Base-by-base conservation (phyloP, 2,113 vertebrate genomes). In the Archilochus colubris region DNA sequence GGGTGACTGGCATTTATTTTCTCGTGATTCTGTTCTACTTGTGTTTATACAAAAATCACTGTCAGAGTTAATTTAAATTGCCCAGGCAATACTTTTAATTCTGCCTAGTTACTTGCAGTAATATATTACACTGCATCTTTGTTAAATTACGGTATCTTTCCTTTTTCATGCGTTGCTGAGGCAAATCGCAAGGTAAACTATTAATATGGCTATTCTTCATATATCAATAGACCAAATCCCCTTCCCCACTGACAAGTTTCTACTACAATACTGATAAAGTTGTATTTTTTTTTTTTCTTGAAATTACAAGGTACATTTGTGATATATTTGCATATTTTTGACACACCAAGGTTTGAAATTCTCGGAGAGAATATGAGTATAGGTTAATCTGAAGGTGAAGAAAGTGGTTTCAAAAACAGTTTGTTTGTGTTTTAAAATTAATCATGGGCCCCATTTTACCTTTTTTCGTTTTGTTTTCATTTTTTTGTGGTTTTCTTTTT, bases 161-260 rank as follows among this genome's bases (percentile, higher is more conserved):
- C 33, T 96, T 94, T 84, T 91, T 88, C 89, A 89, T 96, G 86
- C 91, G 95, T 97, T 96, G 95, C 93, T 96, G 97, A 98, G 97
- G 97, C 98, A 98, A 97, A 97, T 91, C 95, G 91, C 96, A 98
- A 97, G 97, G 97, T 97, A 97, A 98, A 97, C 97, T 97, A 97
- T 96, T 97, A 94, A 97, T 98, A 98, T 98, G 98, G 98, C 97
- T 98, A 98, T 98, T 97, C 91, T 97, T 98, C 95, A 93, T 96
- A 97, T 88, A 97, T 98, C 97, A 83, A 95, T 97, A 97, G 95
- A 98, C 96, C 97, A 97, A 98, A 96, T 97, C 97, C 96, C 95
- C 96, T 91, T 96, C 96, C 96, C 96, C 97, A 97, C 82, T 91
- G 97, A 95, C 96, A 98, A 96, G 77, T 97, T 97, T 97, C 95